phyloP scores from a whole-genome alignment of 2,113 vertebrate genomes.

The Podilymbus podiceps region DNA sequence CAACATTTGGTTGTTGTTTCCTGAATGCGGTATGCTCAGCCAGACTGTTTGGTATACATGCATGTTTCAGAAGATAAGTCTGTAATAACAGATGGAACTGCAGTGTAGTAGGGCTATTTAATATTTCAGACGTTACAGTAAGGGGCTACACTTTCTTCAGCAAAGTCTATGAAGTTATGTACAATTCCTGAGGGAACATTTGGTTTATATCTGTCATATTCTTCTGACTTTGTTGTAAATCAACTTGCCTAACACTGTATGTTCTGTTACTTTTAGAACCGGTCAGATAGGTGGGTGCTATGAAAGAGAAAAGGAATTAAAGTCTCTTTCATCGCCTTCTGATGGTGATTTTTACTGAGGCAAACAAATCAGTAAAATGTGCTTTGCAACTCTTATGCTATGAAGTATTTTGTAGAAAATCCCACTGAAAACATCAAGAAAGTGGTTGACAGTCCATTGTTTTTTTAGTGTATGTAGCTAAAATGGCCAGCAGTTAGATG shows the following conservation, averaged over 20 bases:
- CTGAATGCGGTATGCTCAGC: neutral
- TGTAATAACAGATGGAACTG: neutral
- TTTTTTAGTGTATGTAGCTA: neutral
- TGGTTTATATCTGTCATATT: neutral
- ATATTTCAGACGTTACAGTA: neutral
- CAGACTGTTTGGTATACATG: neutral
- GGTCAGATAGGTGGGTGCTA: neutral
- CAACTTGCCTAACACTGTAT: neutral
- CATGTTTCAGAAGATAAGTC: neutral
- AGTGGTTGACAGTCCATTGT: neutral
- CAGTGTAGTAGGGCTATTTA: neutral
- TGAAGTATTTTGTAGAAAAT: neutral
- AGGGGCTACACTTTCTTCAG: neutral
- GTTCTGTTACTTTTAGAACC: neutral
- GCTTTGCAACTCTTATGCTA: neutral
- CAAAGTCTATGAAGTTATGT: neutral
- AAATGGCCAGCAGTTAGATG: neutral
- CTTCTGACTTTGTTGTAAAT: neutral
- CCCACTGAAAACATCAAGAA: neutral
- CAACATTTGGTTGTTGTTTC: neutral
- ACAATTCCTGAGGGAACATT: neutral
- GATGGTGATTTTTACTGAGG: neutral
- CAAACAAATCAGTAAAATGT: neutral
- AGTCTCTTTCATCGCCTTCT: neutral
- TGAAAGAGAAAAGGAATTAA: neutral